Percentiles rank a stretch among this genome's conserved stretches.
Evolutionary conservation across 2,797 vertebrate genomes (phyloP).

Genomic region (Salmo trutta): DNA sequence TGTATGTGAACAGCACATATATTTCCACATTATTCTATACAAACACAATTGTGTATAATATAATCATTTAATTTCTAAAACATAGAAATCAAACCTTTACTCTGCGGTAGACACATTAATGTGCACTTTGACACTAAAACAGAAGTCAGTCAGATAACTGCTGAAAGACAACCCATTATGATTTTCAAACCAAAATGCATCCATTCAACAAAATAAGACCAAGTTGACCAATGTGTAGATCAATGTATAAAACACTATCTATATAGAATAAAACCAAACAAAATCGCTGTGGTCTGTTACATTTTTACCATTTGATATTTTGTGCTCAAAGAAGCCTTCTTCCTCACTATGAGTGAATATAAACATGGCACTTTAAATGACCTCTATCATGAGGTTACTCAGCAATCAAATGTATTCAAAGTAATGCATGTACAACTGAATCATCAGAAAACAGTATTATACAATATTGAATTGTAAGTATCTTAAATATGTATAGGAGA

Average conservation of each 20-base stretch:
- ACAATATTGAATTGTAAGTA: slow-evolving; percentile 5
- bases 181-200: not conserved
- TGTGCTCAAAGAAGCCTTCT: not conserved
- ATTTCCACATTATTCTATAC: slow-evolving; percentile 14
- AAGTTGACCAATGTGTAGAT: not conserved
- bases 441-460: slow-evolving; percentile 1
- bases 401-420: not conserved
- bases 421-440: slow-evolving; percentile 7
- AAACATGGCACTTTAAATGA: slow-evolving; percentile 34
- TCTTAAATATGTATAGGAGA: slow-evolving; percentile 15
- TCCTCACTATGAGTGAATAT: slow-evolving; percentile 63
- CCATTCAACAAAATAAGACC: not conserved
- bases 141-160: too few relatives aligned
- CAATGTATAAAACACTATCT: not conserved
- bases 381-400: slow-evolving; percentile 5
- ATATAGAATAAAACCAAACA: slow-evolving; percentile 2
- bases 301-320: not conserved
- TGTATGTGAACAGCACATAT: slow-evolving; percentile 31
- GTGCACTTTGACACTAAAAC: too few relatives aligned
- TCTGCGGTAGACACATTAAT: too few relatives aligned
- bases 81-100: too few relatives aligned
- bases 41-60: too few relatives aligned
- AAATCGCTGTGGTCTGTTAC: not conserved
- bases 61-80: too few relatives aligned
- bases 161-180: not conserved